Base-by-base conservation (phyloP, 2,797 vertebrate species). In the Apogon hyalosoma region DNA sequence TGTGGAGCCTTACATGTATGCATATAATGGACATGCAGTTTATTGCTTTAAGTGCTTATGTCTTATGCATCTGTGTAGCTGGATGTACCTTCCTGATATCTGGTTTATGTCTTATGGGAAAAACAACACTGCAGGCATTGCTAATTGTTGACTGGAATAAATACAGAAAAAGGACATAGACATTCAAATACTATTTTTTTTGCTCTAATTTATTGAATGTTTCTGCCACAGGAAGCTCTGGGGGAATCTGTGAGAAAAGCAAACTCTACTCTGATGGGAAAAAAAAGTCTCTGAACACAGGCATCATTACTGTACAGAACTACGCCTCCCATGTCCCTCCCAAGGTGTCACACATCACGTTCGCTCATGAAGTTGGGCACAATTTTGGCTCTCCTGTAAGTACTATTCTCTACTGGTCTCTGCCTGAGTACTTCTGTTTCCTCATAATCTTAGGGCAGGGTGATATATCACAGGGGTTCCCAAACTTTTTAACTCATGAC, bases 331-430 rank as follows among this genome's bases (percentile, higher is more conserved):
- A 99, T 12, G 98, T 99, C 7, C 98, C 98, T 42, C 97, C 98
- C 9, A 99, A 99, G 87, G 98, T 99, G 79, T 99, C 98, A 59
- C 98, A 99, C 74, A 99, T 99, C 80, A 99, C 98, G 49, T 99
- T 99, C 85, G 98, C 98, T 46, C 98, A 99, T 78, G 98, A 99
- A 92, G 97, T 99, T 59, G 98, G 98, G 66, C 98, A 99, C 93
- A 99, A 99, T 92, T 99, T 99, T 84, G 98, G 98, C 63, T 99
- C 98, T 55, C 98, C 97, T 81, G 98, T 99, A 94, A 96, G 98
- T 95, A 86, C 3, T 21, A 4, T 52, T 0, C 54, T 53, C 51
- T 7, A 88, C 91, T 3, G 93, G 96, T 19, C 83, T 89, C 96
- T 5, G 11, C 94, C 0, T 97, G 28, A 58, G 55, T 41, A 36